Evolutionary conservation across 2,888 invertebrate genomes (phyloP).

Genomic region (Glyphotaelius pellucidus): DNA sequence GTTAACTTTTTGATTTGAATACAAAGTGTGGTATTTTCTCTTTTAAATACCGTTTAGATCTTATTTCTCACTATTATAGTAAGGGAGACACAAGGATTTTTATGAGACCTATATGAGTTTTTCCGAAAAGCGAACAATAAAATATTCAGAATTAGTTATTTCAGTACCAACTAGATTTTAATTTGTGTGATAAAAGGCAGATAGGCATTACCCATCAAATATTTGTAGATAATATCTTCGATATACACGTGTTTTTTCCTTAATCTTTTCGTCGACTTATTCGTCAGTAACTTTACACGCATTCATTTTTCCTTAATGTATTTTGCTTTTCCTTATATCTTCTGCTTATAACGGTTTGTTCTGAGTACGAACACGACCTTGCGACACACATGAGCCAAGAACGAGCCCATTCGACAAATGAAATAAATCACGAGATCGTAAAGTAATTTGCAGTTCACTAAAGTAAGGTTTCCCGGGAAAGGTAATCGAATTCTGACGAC

Average conservation of each 20-base stretch:
- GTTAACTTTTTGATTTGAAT: no score
- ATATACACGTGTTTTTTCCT: neutral
- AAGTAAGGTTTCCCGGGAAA: neutral
- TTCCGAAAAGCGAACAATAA: no score
- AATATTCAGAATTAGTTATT: neutral
- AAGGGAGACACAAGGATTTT: no score
- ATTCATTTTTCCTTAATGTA: neutral
- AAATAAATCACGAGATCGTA: neutral
- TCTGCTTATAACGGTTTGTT: neutral
- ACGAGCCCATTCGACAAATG: neutral
- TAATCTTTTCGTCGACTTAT: neutral
- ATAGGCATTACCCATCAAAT: neutral
- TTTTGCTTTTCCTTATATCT: neutral
- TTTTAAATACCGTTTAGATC: no score
- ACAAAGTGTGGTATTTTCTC: no score
- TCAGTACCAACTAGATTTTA: neutral
- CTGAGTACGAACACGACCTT: neutral
- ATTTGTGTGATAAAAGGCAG: neutral
- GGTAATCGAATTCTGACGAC: neutral
- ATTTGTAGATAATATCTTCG: neutral
- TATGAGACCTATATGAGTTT: no score
- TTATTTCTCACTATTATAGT: no score
- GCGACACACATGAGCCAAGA: neutral
- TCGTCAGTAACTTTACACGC: neutral
- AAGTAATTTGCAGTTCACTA: neutral